Conservation (phyloP, 1,140 invertebrate genomes). For the Lasioglossum albipes region DNA sequence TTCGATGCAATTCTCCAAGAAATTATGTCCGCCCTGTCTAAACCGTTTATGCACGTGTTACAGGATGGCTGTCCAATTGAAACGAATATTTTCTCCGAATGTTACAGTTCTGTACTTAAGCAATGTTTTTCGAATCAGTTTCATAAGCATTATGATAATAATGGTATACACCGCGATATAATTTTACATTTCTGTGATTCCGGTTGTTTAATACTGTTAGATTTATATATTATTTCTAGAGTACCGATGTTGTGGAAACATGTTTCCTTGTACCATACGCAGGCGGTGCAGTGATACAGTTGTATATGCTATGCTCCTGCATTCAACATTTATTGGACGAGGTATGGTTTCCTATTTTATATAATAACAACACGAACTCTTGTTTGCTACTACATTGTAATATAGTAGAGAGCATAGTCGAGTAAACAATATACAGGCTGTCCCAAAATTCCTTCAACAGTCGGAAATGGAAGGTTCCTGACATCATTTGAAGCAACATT, state of each 20-base stretch:
- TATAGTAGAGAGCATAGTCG: no score
- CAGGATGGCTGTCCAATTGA: constrained; percentile 39
- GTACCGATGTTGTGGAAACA: no score
- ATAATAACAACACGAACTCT: no score
- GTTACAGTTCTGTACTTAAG: constrained; percentile 53
- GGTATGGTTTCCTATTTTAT: constrained; percentile 35
- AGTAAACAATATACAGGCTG: no score
- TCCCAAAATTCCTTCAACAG: no score
- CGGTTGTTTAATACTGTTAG: not conserved
- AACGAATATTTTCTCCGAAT: constrained; percentile 48
- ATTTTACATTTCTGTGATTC: constrained; percentile 7
- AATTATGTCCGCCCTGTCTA: not conserved
- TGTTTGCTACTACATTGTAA: no score
- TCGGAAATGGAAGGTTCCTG: no score
- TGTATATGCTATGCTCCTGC: constrained; percentile 61
- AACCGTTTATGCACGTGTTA: not conserved
- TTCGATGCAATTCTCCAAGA: no score
- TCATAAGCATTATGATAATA: constrained; percentile 54
- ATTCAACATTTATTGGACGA: constrained; percentile 59
- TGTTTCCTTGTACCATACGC: constrained; percentile 26
- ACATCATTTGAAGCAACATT: no score
- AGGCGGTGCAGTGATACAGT: constrained; percentile 42
- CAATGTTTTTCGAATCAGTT: constrained; percentile 60
- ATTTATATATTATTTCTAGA: no score
- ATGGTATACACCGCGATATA: constrained; percentile 21